Base-by-base conservation (phyloP, 2,888 invertebrate species). In the Erynnis tages region DNA sequence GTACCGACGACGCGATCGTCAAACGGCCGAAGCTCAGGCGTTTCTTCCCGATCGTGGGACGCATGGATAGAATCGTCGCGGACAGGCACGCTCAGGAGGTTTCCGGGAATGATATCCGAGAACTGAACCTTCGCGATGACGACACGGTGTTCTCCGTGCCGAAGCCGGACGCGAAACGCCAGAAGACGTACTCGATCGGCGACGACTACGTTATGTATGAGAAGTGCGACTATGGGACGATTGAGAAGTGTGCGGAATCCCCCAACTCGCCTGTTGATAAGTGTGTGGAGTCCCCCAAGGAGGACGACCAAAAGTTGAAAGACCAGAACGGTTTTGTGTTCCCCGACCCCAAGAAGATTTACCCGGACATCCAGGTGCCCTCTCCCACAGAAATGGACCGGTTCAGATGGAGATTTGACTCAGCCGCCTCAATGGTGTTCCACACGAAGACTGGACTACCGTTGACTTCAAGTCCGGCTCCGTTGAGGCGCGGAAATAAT, bases 401-500 rank as follows among this genome's bases (percentile, higher is more conserved):
- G 57, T 95, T 96, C 69, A 87, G 94, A 5, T 92, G 93, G 72
- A 92, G 94, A 21, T 87, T 96, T 66, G 94, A 94, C 65, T 94
- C 93, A 40, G 95, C 96, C 0, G 93, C 96, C 0, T 94, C 93
- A 0, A 94, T 96, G 93, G 94, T 96, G 62, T 96, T 96, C 76
- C 95, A 96, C 75, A 91, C 93, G 19, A 91, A 93, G 63, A 96
- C 95, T 8, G 96, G 96, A 0, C 85, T 96, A 45, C 96, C 96
- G 0, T 82, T 96, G 35, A 95, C 96, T 0, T 96, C 96, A 27
- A 96, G 96, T 75, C 97, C 97, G 0, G 97, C 96, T 1, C 97
- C 97, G 0, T 80, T 95, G 56, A 85, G 96, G 35, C 90, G 94
- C 44, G 94, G 95, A 1, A 94, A 93, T 60, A 92, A 93, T 48